Evolutionary conservation across 1,140 invertebrate genomes (phyloP), one percentile per base, ranked within the genome.

Genomic region (Drosophila grimshawi): DNA sequence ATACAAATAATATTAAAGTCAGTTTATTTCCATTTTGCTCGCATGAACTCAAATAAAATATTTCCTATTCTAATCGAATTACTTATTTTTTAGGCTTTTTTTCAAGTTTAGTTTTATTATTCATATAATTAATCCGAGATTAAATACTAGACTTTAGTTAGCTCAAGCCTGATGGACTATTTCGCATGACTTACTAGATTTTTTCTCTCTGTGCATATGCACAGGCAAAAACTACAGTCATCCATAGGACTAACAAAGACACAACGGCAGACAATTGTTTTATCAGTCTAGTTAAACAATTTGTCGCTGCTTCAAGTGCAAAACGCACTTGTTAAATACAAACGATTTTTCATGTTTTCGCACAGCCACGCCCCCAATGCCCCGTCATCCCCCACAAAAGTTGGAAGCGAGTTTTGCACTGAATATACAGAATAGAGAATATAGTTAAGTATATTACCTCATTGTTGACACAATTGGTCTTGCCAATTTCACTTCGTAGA

Each of bases 381-480:
- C 11, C n/a, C 52, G 5, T 8, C 45, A 8, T 10, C 30, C 4
- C 8, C 29, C 32, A 7, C 11, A 49, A 11, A 3, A 5, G 51
- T 27, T 37, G 33, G n/a, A 27, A 35, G 65, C 33, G 39, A 29
- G 37, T 73, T 49, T 49, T 19, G 51, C 41, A 32, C 8, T 49
- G 32, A 39, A 52, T 37, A 43, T 46, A 32, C 8, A 46, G 32
- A 39, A 52, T 37, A 43, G 41, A 46, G 51, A 49, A 64, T 62
- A 65, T 6, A 29, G 56, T 61, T 49, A 52, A 74, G 49, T 41
- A 62, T 45, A 80, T 86, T 86, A 83, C 76, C 80, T 86, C 83
- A 86, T 80, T 86, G 77, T 86, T 82, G 72, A 88, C 69, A 77
- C 83, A 86, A 71, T 76, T 86, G 82, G 60, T 52, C 53, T 55